Percentiles rank a stretch among this genome's conserved stretches.
phyloP scores from a whole-genome alignment of 2,888 invertebrate species.

The Microplitis deprimator region DNA sequence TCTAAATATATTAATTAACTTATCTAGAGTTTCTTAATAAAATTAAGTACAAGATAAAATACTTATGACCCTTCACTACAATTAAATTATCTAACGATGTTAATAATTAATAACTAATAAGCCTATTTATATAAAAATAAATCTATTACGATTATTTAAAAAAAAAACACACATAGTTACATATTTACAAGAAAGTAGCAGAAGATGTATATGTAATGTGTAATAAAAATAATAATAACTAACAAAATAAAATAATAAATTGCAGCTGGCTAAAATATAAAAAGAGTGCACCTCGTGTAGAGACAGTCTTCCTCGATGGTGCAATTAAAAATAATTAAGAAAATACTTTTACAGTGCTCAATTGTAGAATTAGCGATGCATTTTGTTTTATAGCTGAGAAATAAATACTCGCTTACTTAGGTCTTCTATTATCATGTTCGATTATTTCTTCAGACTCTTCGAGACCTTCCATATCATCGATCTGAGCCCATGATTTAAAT shows the following conservation, averaged over 20 bases:
- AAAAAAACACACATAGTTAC: constrained; percentile 46
- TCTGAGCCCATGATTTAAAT: constrained; percentile 74
- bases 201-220: not conserved
- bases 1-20: not conserved
- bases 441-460: constrained; percentile 68
- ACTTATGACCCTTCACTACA: constrained; percentile 33
- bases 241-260: constrained; percentile 38
- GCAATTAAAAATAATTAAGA: not conserved
- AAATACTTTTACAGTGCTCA: constrained; percentile 35
- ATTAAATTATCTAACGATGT: too few species aligned
- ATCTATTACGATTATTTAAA: not conserved
- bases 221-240: not conserved
- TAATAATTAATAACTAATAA: too few species aligned
- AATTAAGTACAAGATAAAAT: constrained; percentile 23
- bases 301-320: not conserved
- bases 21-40: not conserved
- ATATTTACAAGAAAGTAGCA: constrained; percentile 48
- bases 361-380: constrained; percentile 25
- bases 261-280: not conserved
- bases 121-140: too few species aligned
- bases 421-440: constrained; percentile 66
- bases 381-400: constrained; percentile 28
- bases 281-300: not conserved
- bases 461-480: constrained; percentile 75
- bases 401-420: constrained; percentile 64